Evolutionary conservation across 2,113 vertebrate genomes (phyloP).

Genomic region (Cephalophus harveyi): DNA sequence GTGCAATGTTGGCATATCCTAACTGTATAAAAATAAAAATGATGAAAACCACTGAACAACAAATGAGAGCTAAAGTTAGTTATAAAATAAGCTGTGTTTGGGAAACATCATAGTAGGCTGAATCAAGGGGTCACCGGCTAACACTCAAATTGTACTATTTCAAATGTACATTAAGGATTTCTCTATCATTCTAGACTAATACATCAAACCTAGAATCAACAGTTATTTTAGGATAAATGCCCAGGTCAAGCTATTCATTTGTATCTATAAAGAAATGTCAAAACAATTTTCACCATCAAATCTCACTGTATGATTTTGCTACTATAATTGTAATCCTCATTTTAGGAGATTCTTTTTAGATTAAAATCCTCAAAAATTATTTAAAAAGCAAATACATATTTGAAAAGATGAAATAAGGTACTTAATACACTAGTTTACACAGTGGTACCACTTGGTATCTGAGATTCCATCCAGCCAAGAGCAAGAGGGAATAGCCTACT

Average conservation of each 20-base stretch:
- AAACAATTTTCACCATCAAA: not conserved
- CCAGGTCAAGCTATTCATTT: not conserved
- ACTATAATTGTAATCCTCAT: not conserved
- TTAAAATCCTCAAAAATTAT: conserved; percentile 14
- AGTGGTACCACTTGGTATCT: not conserved
- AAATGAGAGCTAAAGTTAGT: not conserved
- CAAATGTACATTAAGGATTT: not conserved
- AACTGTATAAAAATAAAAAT: conserved; percentile 35
- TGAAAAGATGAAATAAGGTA: not conserved
- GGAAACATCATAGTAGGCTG: not conserved
- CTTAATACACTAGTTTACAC: not conserved
- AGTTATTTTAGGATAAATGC: not conserved
- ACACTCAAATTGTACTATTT: not conserved
- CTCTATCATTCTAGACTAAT: not conserved
- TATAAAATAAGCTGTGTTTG: not conserved
- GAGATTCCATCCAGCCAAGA: not conserved
- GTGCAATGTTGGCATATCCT: not conserved
- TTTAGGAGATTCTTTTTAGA: not conserved
- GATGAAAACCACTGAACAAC: conserved; percentile 2
- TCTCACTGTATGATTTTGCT: not conserved
- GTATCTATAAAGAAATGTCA: not conserved
- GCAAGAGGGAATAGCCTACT: not conserved
- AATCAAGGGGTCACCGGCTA: not conserved
- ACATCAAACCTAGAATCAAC: not conserved
- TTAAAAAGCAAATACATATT: not conserved